Evolutionary conservation across 1,140 invertebrate species (phyloP), one percentile per base, ranked within the genome.

Genomic region (Trichonephila clavipes): DNA sequence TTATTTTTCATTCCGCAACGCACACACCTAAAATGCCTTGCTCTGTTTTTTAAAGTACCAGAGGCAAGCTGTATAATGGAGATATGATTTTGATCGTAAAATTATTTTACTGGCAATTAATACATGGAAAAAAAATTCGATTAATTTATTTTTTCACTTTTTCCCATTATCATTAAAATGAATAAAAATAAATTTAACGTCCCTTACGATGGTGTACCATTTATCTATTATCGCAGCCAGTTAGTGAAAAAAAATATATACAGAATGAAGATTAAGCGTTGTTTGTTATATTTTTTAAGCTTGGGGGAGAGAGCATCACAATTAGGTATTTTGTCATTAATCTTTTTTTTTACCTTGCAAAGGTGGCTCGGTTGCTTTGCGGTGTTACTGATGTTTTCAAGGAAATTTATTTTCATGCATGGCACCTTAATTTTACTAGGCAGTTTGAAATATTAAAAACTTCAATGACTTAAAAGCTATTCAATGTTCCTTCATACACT

Each of bases 381-480:
- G 34, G 72, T 77, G 72, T 40, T 34, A 77, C 0, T 18, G 6
- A 6, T 77, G 28, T 40, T 72, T 77, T 19, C 34, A 18, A 34
- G 34, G 72, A 77, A 77, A 77, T 77, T 77, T 77, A 77, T 77
- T 77, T 77, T 77, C 72, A 34, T 34, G 28, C 24, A 18, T 40
- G 34, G 28, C 14, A 18, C 14, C 16, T 77, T 77, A 77, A 77
- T 77, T 77, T 77, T 77, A 77, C 40, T 77, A 77, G 72, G 40
- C 72, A 77, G 34, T 77, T 77, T 77, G 72, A 77, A 77, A 77
- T 77, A 77, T 77, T 40, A 77, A 77, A 77, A 77, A 40, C 72
- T 77, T 77, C 28, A 77, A 77, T 28, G 72, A 7, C 34, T 77
- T 77, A 77, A 77, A 77, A 77, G 72, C 72, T 34, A 77, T 77